Evolutionary conservation across 2,888 invertebrate species (phyloP).

Genomic region (Meiosimyza platycephala): DNA sequence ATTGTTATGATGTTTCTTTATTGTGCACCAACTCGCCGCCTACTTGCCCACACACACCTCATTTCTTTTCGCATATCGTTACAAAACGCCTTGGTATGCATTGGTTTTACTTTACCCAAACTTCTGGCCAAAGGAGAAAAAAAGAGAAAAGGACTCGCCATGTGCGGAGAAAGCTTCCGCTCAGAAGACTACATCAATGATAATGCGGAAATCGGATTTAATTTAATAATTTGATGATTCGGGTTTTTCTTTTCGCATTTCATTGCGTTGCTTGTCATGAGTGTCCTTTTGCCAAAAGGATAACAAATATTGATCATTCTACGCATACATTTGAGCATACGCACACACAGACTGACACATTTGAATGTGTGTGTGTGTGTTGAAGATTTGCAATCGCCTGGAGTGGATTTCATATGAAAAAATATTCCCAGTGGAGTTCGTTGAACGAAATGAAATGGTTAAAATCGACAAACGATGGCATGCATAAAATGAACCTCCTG

Average conservation of each 20-base stretch:
- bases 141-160: not conserved
- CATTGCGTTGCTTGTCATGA: slow-evolving; percentile 21
- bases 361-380: not conserved
- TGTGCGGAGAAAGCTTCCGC: not conserved
- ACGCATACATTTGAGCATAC: not conserved
- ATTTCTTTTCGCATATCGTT: slow-evolving; percentile 3
- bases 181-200: slow-evolving; percentile 30
- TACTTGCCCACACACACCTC: too few relatives aligned
- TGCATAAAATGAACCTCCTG: slow-evolving; percentile 22
- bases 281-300: not conserved
- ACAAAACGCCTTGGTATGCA: not conserved
- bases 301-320: slow-evolving; percentile 7
- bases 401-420: slow-evolving; percentile 31
- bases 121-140: too few relatives aligned
- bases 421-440: slow-evolving; percentile 29
- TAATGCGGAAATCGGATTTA: slow-evolving; percentile 44
- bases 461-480: slow-evolving; percentile 38
- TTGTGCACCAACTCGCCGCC: too few relatives aligned
- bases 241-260: slow-evolving; percentile 20
- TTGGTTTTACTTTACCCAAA: too few relatives aligned
- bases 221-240: slow-evolving; percentile 44
- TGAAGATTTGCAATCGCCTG: slow-evolving; percentile 31
- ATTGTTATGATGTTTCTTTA: too few relatives aligned
- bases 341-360: too few relatives aligned
- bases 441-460: not conserved